These are phyloP conservation scores for Lasioglossum figueresi DNA, from an alignment of 2,888 invertebrate genomes.

Conservation along the genomic window DNA sequence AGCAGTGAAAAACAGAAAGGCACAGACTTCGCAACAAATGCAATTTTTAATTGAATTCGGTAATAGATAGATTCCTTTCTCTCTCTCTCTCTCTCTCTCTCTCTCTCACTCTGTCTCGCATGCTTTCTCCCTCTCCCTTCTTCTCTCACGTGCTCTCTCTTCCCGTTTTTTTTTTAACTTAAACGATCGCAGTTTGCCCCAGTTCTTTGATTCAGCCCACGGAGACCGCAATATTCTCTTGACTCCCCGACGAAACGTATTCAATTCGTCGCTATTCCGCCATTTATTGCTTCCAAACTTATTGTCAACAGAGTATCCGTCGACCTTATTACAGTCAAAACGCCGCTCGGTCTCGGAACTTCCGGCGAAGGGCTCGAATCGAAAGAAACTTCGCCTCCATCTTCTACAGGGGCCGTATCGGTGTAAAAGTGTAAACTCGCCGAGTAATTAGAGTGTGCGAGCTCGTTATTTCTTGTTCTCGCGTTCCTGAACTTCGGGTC, in stretches of 20 bases:
- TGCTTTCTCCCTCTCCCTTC: not conserved
- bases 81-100: not conserved
- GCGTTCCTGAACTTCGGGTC: conserved; percentile 18
- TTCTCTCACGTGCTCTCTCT: not conserved
- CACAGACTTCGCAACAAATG: conserved; percentile 29
- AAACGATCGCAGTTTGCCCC: conserved; percentile 50
- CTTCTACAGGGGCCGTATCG: conserved; percentile 37
- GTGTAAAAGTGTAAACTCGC: conserved; percentile 22
- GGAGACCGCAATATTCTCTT: conserved; percentile 34
- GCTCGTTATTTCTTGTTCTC: conserved; percentile 52
- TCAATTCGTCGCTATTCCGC: conserved; percentile 53
- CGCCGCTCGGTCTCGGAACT: conserved; percentile 18
- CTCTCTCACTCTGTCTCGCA: not conserved
- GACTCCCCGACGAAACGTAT: conserved; percentile 47
- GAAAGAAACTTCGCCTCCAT: conserved; percentile 58
- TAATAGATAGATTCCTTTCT: conserved; percentile 44
- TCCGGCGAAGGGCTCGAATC: conserved; percentile 39
- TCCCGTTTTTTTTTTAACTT: not conserved
- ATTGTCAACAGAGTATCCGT: conserved; percentile 60
- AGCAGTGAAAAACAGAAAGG: not conserved
- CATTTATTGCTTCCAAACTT: conserved; percentile 61
- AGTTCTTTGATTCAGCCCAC: conserved; percentile 58
- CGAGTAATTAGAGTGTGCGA: conserved; percentile 54
- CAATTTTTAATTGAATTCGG: conserved; percentile 56
- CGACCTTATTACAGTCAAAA: conserved; percentile 61